phyloP scores from a whole-genome alignment of 92 coral and sea anemone genomes.

The Umimayanthus chanpuru region DNA sequence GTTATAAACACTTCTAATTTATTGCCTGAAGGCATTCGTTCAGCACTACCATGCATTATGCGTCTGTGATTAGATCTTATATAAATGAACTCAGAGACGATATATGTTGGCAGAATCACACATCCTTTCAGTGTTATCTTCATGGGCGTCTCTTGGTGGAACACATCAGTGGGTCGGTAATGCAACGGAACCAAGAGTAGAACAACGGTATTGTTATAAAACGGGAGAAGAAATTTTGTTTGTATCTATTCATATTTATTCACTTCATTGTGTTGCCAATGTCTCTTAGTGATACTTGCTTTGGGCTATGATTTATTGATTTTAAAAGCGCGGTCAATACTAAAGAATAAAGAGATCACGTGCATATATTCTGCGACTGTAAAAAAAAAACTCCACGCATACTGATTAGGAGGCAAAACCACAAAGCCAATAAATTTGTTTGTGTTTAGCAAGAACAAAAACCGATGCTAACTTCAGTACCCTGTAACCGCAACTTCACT shows the following conservation, averaged over 20 bases:
- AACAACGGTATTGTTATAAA: neutral
- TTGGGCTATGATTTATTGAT: neutral
- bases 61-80: neutral
- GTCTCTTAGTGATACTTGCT: neutral
- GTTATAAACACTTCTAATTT: neutral
- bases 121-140: neutral
- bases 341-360: neutral
- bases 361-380: neutral
- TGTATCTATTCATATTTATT: too few relatives aligned
- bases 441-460: neutral
- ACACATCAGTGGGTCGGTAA: neutral
- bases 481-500: neutral
- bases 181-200: neutral
- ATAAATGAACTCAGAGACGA: neutral
- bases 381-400: neutral
- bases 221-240: neutral
- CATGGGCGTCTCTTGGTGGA: neutral
- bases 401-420: neutral
- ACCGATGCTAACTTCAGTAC: neutral
- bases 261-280: neutral
- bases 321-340: neutral
- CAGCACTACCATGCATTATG: neutral
- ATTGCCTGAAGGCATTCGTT: neutral
- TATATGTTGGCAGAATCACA: neutral
- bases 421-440: neutral